phyloP scores from a whole-genome alignment of 2,113 vertebrate genomes.

The Siniperca chuatsi region DNA sequence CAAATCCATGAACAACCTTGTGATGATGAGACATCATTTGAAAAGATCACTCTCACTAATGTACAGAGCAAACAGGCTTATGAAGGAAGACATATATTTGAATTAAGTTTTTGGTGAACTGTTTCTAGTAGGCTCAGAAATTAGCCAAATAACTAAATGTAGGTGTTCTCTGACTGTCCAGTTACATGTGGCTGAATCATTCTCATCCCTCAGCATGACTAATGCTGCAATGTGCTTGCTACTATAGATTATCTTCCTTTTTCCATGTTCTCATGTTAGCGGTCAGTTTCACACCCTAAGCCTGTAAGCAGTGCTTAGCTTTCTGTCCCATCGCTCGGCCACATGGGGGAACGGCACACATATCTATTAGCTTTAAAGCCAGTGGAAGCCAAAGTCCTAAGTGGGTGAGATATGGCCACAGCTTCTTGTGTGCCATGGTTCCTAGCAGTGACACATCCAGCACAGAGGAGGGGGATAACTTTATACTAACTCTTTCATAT shows the following conservation, averaged over 20 bases:
- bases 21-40: slow-evolving; percentile 43
- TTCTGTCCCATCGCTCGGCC: slow-evolving; percentile 39
- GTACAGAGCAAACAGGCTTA: slow-evolving; percentile 8
- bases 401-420: slow-evolving; percentile 48
- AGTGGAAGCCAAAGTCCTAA: slow-evolving; percentile 49
- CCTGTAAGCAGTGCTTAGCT: slow-evolving; percentile 49
- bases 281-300: slow-evolving; percentile 40
- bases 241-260: slow-evolving; percentile 28
- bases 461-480: slow-evolving; percentile 32
- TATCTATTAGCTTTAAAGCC: slow-evolving; percentile 54
- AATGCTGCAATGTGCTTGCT: background rate
- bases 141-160: background rate
- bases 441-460: slow-evolving; percentile 48
- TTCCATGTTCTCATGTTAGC: slow-evolving; percentile 22
- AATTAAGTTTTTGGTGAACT: background rate
- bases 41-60: background rate
- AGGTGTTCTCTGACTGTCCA: background rate
- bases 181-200: background rate
- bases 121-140: background rate
- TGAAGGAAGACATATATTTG: slow-evolving; percentile 3
- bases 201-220: background rate
- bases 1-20: background rate
- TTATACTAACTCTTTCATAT: slow-evolving; percentile 42
- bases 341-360: slow-evolving; percentile 34
- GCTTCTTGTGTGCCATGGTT: slow-evolving; percentile 36